These are phyloP conservation scores for Drosophila paracracens DNA, from an alignment of 2,888 invertebrate genomes.

Conservation along the genomic window DNA sequence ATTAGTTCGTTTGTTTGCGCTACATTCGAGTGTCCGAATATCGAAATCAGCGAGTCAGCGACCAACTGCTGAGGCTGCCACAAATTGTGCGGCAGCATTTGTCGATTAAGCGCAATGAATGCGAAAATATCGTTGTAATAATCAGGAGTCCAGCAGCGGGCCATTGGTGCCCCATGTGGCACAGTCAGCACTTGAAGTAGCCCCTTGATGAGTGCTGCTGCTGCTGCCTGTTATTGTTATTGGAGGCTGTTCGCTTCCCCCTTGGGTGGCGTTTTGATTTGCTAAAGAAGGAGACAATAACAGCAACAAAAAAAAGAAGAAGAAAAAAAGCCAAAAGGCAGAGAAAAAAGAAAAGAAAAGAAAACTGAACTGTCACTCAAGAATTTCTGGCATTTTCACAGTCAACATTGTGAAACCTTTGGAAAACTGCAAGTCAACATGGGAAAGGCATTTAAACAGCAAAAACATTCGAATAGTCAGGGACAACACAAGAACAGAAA, in stretches of 20 bases:
- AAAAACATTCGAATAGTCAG: constrained; percentile 18
- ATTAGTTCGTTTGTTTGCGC: constrained; percentile 77
- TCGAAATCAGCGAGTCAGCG: constrained; percentile 64
- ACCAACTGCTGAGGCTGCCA: constrained; percentile 65
- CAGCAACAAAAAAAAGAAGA: constrained; percentile 1
- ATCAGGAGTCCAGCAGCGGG: constrained; percentile 63
- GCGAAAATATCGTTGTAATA: constrained; percentile 76
- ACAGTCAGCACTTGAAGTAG: constrained; percentile 69
- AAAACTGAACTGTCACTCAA: constrained; percentile 73
- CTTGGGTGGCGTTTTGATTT: constrained; percentile 61
- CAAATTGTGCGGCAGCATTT: constrained; percentile 70
- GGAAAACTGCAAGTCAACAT: constrained; percentile 77
- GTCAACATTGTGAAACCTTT: constrained; percentile 52
- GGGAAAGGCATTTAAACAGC: constrained; percentile 50
- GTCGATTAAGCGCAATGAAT: constrained; percentile 79
- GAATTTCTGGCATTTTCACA: constrained; percentile 69
- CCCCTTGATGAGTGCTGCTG: constrained; percentile 32
- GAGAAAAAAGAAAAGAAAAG: neutral
- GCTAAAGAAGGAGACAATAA: constrained; percentile 9
- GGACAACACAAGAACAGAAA: neutral
- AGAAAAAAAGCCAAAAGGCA: neutral
- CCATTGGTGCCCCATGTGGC: constrained; percentile 42
- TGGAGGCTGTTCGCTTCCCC: constrained; percentile 13
- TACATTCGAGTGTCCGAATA: constrained; percentile 45
- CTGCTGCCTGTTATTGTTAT: constrained; percentile 23